These are phyloP conservation scores for Slavum lentiscoides DNA, from an alignment of 2,888 invertebrate species.

Conservation along the genomic window DNA sequence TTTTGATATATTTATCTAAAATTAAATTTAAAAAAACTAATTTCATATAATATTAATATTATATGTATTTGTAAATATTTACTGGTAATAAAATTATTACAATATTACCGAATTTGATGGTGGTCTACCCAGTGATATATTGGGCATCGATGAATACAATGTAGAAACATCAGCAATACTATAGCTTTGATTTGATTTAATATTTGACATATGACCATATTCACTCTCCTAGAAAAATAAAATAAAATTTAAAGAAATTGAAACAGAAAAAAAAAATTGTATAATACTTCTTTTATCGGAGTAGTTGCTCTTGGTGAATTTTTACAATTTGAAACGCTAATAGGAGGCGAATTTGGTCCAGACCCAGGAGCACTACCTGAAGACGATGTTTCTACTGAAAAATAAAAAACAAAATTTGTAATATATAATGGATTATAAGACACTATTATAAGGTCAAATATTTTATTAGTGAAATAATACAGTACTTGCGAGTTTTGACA, in stretches of 20 bases:
- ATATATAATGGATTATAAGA: background rate
- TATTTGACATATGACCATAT: constrained; percentile 65
- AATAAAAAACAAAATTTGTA: constrained; percentile 44
- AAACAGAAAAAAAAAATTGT: too few relatives aligned
- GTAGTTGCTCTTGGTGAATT: constrained; percentile 69
- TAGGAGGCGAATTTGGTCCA: constrained; percentile 75
- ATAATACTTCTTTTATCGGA: constrained; percentile 71
- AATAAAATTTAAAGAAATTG: constrained; percentile 5
- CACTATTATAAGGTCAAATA: constrained; percentile 26
- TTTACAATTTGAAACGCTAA: constrained; percentile 63
- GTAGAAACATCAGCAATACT: constrained; percentile 72
- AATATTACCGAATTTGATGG: constrained; percentile 60
- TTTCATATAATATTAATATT: too few relatives aligned
- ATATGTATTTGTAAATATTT: constrained; percentile 11
- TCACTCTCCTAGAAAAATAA: constrained; percentile 69
- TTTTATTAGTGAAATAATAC: constrained; percentile 40
- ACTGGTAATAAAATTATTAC: background rate
- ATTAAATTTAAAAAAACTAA: too few relatives aligned
- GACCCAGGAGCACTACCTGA: constrained; percentile 72
- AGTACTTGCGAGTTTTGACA: constrained; percentile 68
- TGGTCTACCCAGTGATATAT: constrained; percentile 89
- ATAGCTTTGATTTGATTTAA: constrained; percentile 67
- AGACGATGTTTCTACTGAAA: constrained; percentile 58
- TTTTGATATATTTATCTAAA: too few relatives aligned
- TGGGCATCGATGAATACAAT: constrained; percentile 93